phyloP scores from a whole-genome alignment of 1,140 invertebrate genomes.

The Pollicipes pollicipes region DNA sequence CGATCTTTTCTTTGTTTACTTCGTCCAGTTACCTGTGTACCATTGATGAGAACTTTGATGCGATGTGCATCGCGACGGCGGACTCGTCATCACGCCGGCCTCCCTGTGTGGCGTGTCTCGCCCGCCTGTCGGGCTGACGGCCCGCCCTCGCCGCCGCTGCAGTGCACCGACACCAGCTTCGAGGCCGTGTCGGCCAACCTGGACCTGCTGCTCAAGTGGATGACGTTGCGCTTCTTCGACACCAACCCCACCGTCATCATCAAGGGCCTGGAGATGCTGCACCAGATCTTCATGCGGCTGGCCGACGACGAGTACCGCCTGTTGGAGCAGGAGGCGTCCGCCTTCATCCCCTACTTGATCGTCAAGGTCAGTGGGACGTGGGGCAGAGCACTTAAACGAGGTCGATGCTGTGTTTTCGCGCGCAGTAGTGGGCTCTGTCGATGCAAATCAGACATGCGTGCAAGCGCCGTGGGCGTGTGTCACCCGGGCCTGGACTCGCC shows the following conservation, averaged over 20 bases:
- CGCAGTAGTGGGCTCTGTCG: too few species aligned
- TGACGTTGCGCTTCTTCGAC: constrained; percentile 89
- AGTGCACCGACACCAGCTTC: constrained; percentile 49
- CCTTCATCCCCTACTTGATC: constrained; percentile 85
- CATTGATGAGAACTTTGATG: too few species aligned
- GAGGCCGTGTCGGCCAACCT: constrained; percentile 71
- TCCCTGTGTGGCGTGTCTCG: too few species aligned
- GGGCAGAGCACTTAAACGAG: constrained; percentile 16
- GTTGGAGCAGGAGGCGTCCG: constrained; percentile 71
- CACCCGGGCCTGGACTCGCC: too few species aligned
- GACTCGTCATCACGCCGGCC: too few species aligned
- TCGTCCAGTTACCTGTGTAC: too few species aligned
- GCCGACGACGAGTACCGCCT: constrained; percentile 65
- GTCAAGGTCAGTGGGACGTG: constrained; percentile 45
- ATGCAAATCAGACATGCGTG: too few species aligned
- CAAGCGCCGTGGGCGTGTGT: too few species aligned
- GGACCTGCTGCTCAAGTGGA: constrained; percentile 90
- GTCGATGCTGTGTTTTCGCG: too few species aligned
- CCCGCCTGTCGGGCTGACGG: neutral
- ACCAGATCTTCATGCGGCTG: constrained; percentile 58
- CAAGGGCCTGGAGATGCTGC: constrained; percentile 82
- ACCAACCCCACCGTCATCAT: constrained; percentile 93
- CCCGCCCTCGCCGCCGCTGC: too few species aligned
- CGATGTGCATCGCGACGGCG: too few species aligned
- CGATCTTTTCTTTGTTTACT: too few species aligned